These are phyloP conservation scores for Rapana venosa DNA, from an alignment of 2,888 invertebrate genomes.

Conservation along the genomic window DNA sequence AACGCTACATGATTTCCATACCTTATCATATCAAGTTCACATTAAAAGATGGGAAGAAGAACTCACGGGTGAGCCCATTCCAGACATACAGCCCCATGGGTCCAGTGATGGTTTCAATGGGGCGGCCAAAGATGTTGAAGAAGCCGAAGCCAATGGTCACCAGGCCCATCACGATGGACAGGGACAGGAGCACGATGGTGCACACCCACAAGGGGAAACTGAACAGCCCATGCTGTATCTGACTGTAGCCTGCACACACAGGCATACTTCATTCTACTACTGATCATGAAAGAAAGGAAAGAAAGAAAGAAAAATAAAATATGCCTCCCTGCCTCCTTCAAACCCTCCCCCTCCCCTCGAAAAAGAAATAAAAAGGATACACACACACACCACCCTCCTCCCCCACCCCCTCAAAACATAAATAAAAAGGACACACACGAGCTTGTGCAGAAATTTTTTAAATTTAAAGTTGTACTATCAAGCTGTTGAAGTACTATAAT, in stretches of 20 bases:
- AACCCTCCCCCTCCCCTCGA: no score
- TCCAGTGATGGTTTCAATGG: slow-evolving; percentile 84
- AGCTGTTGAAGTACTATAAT: no score
- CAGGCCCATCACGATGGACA: slow-evolving; percentile 84
- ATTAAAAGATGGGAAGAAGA: neutral
- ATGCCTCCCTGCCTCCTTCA: neutral
- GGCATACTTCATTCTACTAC: neutral
- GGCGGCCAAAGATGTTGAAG: slow-evolving; percentile 88
- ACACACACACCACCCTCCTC: no score
- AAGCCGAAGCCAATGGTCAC: slow-evolving; percentile 85
- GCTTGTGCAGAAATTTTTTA: no score
- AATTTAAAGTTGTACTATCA: no score
- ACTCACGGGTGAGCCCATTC: slow-evolving; percentile 88
- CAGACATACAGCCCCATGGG: slow-evolving; percentile 87
- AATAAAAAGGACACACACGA: neutral
- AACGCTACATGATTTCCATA: neutral
- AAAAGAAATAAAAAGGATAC: no score
- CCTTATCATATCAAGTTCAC: neutral
- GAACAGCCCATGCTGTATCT: slow-evolving; percentile 78
- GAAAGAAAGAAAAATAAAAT: neutral
- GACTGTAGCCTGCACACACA: slow-evolving; percentile 35
- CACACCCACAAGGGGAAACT: slow-evolving; percentile 87
- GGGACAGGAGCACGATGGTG: slow-evolving; percentile 85
- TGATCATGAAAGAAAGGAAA: neutral
- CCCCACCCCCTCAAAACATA: no score